phyloP scores from a whole-genome alignment of 2,113 vertebrate genomes.

The Toxostoma redivivum region DNA sequence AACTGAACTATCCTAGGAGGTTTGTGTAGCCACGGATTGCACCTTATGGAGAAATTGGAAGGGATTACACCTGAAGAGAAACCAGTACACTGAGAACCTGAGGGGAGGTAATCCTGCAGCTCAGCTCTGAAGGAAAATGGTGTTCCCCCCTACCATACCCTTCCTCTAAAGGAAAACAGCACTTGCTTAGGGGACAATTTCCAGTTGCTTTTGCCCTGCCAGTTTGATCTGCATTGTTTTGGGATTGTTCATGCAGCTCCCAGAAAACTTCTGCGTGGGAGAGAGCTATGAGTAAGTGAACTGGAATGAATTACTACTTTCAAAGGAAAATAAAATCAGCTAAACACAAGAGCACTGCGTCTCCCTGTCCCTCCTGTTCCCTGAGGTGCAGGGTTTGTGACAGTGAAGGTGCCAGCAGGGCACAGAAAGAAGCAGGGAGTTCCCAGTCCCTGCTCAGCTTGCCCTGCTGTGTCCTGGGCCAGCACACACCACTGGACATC shows the following conservation, averaged over 20 bases:
- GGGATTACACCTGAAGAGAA: not conserved
- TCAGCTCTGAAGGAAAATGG: not conserved
- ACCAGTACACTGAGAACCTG: not conserved
- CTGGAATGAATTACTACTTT: conserved; percentile 11
- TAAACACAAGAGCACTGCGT: not conserved
- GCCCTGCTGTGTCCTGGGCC: not conserved
- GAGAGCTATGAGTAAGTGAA: not conserved
- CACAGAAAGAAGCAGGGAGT: not conserved
- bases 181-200: not conserved
- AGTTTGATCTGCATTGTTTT: not conserved
- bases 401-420: not conserved
- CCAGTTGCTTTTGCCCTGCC: not conserved
- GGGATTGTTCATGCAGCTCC: not conserved
- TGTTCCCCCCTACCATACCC: not conserved
- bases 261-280: not conserved
- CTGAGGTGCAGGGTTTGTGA: not conserved
- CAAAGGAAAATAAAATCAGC: not conserved
- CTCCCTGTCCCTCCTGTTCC: not conserved
- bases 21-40: not conserved
- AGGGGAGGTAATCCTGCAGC: not conserved
- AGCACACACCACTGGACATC: accelerated
- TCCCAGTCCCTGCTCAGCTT: not conserved
- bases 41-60: not conserved
- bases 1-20: not conserved
- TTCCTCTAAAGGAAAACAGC: not conserved